Base-by-base conservation (phyloP, 1,140 invertebrate genomes). In the Procambarus virginalis region DNA sequence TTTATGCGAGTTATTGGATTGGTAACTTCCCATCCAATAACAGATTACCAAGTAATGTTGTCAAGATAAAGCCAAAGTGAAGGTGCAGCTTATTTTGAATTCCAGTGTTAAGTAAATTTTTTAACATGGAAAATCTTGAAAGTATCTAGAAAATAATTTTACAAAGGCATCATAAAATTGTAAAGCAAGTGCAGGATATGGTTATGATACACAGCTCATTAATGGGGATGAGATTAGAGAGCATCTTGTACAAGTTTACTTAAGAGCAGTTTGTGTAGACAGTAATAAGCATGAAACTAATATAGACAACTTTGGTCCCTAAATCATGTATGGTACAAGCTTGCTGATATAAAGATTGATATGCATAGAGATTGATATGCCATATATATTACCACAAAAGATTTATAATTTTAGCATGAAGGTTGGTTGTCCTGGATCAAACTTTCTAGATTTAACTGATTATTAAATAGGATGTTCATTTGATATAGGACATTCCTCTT, bases 1-100 rank as follows among this genome's bases (percentile, higher is more conserved):
- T 73, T 60, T 84, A n/a, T 84, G 82, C 34, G 82, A 84, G 45
- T 73, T n/a, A 84, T 10, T 80, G 78, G 49, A 80, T 58, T 58
- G 68, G 22, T 73, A 80, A 58, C 22, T 20, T 58, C 48, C 2
- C 55, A 49, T 46, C 49, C 78, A 80, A 10, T 80, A 9, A 80
- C 58, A 8, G 22, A 9, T 34, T 73, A 34, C 8, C 34, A 20
- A 34, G n/a, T 5, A 73, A 20, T 80, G 48, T 80, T 51, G 78
- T 46, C 48, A 80, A 58, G 49, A 55, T 80, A 80, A 55, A 80
- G 49, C 78, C 0, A n/a, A 80, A 80, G 78, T 80, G 78, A 80
- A 55, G 78, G 49, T 80, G 78, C 78, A 80, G 78, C 49, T 80
- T 80, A 22, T 58, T 80, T 80, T 80, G 8, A 80, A n/a, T 51